These are phyloP conservation scores for Hippopotamyrus pictus DNA, from an alignment of 2,797 vertebrate species.

Conservation along the genomic window DNA sequence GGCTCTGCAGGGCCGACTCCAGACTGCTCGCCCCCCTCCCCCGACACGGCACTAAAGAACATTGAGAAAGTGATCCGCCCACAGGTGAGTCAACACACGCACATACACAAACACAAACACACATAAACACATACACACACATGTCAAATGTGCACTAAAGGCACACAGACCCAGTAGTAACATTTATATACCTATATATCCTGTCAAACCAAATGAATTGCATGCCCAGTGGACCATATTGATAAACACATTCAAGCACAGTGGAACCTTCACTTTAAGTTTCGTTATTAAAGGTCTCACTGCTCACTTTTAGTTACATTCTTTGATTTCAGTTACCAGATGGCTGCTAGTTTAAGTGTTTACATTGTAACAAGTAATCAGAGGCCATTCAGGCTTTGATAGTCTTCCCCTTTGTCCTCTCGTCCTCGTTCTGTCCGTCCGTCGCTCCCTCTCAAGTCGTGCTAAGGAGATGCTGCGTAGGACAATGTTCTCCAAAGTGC, in stretches of 20 bases:
- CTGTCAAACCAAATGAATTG: not conserved
- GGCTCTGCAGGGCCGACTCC: constrained; percentile 88
- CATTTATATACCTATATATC: not conserved
- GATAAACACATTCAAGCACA: not conserved
- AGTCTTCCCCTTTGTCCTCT: not conserved
- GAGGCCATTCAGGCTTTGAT: not conserved
- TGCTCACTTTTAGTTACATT: not conserved
- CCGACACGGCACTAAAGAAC: constrained; percentile 93
- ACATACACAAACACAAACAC: constrained; percentile 8
- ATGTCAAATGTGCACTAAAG: not conserved
- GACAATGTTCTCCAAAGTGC: not conserved
- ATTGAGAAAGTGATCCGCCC: constrained; percentile 98
- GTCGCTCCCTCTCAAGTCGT: not conserved
- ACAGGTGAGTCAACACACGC: constrained; percentile 69
- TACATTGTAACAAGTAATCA: not conserved
- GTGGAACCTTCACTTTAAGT: not conserved
- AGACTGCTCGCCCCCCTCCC: constrained; percentile 95
- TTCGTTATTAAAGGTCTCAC: not conserved
- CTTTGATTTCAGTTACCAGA: not conserved
- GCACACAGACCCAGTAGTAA: not conserved
- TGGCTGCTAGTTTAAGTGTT: not conserved
- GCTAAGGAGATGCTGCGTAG: not conserved
- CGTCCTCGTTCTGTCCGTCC: constrained; percentile 9
- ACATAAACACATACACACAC: not conserved
- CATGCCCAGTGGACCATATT: not conserved